Evolutionary conservation across 2,113 vertebrate species (phyloP).

Genomic region (Petaurus breviceps): DNA sequence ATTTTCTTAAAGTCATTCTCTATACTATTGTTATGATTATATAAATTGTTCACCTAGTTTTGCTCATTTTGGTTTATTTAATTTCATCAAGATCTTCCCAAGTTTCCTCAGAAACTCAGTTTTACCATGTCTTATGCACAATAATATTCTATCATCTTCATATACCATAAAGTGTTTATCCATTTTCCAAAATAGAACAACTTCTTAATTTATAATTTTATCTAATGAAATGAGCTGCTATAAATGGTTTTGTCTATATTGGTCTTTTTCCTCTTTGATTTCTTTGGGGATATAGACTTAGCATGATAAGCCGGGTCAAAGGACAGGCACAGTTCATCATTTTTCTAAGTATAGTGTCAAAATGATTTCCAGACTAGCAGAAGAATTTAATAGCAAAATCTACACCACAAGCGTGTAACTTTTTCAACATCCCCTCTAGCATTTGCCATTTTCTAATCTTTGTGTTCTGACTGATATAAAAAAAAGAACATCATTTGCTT

Average conservation of each 20-base stretch:
- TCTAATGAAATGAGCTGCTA: background rate
- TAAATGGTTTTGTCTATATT: background rate
- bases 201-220: background rate
- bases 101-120: background rate
- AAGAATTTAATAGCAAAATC: too few relatives aligned
- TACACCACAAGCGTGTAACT: too few relatives aligned
- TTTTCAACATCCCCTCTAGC: too few relatives aligned
- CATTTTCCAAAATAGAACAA: background rate
- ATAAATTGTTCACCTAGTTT: background rate
- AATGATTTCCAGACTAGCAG: background rate
- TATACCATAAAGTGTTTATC: background rate
- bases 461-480: too few relatives aligned
- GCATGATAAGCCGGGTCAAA: background rate
- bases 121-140: background rate
- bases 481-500: too few relatives aligned
- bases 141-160: too few relatives aligned
- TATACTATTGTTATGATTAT: background rate
- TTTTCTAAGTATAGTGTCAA: background rate
- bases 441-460: too few relatives aligned
- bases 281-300: background rate
- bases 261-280: background rate
- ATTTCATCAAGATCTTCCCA: background rate
- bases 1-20: background rate
- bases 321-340: too few relatives aligned
- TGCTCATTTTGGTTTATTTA: background rate